Conservation (phyloP, 2,888 invertebrate species). For the Dusona sp. region DNA sequence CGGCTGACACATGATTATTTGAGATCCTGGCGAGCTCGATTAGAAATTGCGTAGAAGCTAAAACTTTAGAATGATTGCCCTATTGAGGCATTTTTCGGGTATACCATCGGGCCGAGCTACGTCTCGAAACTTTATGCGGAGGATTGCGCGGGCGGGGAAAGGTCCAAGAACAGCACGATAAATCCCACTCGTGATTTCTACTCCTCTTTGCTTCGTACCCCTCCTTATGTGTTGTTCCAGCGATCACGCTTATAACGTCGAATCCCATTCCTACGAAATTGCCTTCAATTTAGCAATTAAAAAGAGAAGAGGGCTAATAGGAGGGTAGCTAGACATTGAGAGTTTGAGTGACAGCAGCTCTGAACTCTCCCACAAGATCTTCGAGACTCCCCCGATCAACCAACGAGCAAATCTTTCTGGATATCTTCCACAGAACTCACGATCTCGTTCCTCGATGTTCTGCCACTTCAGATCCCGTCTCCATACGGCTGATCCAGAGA, state of each 20-base stretch:
- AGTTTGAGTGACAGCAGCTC: constrained; percentile 82
- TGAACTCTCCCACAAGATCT: constrained; percentile 81
- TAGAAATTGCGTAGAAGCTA: constrained; percentile 61
- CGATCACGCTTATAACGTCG: constrained; percentile 72
- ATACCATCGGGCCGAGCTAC: not conserved
- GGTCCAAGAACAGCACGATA: constrained; percentile 56
- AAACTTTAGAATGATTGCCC: constrained; percentile 48
- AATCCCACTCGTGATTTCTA: constrained; percentile 71
- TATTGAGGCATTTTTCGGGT: constrained; percentile 29
- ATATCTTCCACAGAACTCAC: constrained; percentile 21
- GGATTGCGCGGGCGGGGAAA: constrained; percentile 54
- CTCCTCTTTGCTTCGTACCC: constrained; percentile 10
- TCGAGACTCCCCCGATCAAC: constrained; percentile 7
- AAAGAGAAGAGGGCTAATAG: constrained; percentile 83
- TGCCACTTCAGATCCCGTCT: constrained; percentile 48
- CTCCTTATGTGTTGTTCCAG: constrained; percentile 20
- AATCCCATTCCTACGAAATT: constrained; percentile 82
- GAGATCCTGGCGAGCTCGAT: constrained; percentile 30
- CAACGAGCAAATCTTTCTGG: constrained; percentile 9
- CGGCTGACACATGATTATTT: constrained; percentile 33
- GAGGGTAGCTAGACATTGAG: constrained; percentile 83
- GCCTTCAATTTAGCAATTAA: constrained; percentile 85
- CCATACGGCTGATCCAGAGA: constrained; percentile 23
- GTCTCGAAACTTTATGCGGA: constrained; percentile 12
- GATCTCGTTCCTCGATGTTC: constrained; percentile 36